Conservation (phyloP, 1,140 invertebrate species). For the Musca vetustissima region DNA sequence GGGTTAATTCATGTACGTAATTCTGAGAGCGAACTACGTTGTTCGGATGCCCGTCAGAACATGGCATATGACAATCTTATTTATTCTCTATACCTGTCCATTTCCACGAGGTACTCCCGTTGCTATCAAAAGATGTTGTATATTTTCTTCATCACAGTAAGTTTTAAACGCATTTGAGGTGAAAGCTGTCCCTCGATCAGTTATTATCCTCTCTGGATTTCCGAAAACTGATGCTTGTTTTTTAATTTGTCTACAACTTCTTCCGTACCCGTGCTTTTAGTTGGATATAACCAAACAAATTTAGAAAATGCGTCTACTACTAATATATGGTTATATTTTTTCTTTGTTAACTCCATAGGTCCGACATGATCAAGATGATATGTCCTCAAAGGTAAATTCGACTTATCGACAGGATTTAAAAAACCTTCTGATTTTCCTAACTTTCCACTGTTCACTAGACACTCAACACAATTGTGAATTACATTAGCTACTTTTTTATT, state of each 20-base stretch:
- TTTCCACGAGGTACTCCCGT: constrained; percentile 45
- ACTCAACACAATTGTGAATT: constrained; percentile 43
- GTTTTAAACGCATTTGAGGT: constrained; percentile 39
- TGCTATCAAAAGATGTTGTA: constrained; percentile 37
- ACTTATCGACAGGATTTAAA: constrained; percentile 43
- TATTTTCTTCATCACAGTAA: constrained; percentile 37
- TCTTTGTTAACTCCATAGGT: constrained; percentile 45
- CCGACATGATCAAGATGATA: constrained; percentile 36
- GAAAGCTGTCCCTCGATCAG: constrained; percentile 51
- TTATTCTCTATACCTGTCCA: constrained; percentile 44
- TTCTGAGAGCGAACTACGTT: no score
- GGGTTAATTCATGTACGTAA: no score
- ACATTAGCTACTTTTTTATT: constrained; percentile 39
- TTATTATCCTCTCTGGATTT: constrained; percentile 36
- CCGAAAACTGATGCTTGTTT: constrained; percentile 41
- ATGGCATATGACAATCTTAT: constrained; percentile 41
- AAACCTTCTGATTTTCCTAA: constrained; percentile 53
- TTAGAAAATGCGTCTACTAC: constrained; percentile 54
- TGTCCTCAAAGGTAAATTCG: constrained; percentile 36
- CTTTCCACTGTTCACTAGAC: constrained; percentile 40
- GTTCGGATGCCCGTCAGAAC: no score
- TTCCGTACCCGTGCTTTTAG: no score
- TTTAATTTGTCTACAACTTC: no score
- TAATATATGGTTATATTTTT: constrained; percentile 53
- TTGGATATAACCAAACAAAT: constrained; percentile 52